A percentile compares a stretch with the other conserved stretches of the same genome.
Evolutionary conservation across 2,888 invertebrate genomes (phyloP).

Genomic region (Noctua pronuba): DNA sequence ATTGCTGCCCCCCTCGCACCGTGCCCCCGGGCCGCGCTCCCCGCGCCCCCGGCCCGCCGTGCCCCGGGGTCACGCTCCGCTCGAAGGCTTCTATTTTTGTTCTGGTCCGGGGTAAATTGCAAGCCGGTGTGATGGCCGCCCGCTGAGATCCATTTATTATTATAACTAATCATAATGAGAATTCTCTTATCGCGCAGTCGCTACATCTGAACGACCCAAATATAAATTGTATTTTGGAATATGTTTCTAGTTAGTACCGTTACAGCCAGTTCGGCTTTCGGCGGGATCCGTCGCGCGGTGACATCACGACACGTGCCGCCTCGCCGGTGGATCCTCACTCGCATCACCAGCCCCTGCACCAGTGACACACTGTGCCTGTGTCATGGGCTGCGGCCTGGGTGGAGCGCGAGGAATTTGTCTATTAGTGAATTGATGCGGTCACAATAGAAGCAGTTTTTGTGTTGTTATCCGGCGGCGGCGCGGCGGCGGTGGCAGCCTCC

Average conservation of each 20-base stretch:
- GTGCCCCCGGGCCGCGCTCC: constrained; percentile 2
- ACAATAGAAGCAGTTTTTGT: constrained; percentile 63
- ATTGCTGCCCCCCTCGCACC: constrained; percentile 44
- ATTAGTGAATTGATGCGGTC: constrained; percentile 58
- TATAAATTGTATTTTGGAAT: constrained; percentile 44
- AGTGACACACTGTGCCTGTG: not conserved
- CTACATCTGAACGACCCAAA: constrained; percentile 45
- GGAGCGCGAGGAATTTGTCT: constrained; percentile 57
- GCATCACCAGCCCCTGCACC: not conserved
- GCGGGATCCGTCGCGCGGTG: not conserved
- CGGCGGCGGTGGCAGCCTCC: not conserved
- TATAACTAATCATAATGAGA: constrained; percentile 69
- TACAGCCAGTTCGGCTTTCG: constrained; percentile 7
- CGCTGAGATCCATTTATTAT: constrained; percentile 66
- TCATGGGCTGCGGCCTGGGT: not conserved
- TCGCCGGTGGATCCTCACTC: not conserved
- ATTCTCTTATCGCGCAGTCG: constrained; percentile 60
- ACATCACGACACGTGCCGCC: constrained; percentile 11
- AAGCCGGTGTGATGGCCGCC: constrained; percentile 65
- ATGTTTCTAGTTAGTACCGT: constrained; percentile 50
- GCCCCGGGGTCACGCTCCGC: constrained; percentile 66
- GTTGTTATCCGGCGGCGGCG: constrained; percentile 10
- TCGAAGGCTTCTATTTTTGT: constrained; percentile 69
- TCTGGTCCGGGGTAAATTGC: constrained; percentile 64
- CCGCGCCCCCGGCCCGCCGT: constrained; percentile 31